These are phyloP conservation scores for Aphelocoma californica DNA, from an alignment of 2,797 vertebrate species.

Conservation along the genomic window DNA sequence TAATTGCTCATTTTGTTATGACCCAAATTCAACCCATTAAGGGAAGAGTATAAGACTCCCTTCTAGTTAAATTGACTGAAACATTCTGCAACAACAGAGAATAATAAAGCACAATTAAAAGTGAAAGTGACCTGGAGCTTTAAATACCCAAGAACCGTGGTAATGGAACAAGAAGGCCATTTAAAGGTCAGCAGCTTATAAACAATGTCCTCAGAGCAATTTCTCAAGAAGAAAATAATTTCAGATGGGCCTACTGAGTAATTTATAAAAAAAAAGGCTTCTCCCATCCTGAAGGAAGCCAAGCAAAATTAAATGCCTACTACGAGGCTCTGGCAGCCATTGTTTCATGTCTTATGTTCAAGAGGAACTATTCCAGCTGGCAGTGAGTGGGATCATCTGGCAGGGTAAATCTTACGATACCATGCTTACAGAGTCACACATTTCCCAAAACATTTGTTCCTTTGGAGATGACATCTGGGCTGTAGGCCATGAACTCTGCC, in stretches of 20 bases:
- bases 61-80: slow-evolving; percentile 74
- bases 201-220: slow-evolving; percentile 36
- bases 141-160: slow-evolving; percentile 34
- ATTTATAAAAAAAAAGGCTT: slow-evolving; percentile 30
- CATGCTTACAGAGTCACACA: not conserved
- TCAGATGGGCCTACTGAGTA: not conserved
- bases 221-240: slow-evolving; percentile 33
- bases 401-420: not conserved
- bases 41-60: slow-evolving; percentile 48
- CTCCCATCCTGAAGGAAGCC: not conserved
- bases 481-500: not conserved
- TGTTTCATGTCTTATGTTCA: not conserved
- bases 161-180: slow-evolving; percentile 68
- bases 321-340: not conserved
- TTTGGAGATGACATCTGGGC: not conserved
- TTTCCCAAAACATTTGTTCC: not conserved
- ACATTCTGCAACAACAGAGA: slow-evolving; percentile 64
- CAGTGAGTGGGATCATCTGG: not conserved
- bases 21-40: slow-evolving; percentile 64
- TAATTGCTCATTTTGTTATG: slow-evolving; percentile 66
- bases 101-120: slow-evolving; percentile 76
- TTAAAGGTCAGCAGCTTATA: slow-evolving; percentile 71
- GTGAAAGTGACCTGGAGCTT: slow-evolving; percentile 71
- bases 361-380: not conserved
- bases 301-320: slow-evolving; percentile 23